Evolutionary conservation across 2,797 vertebrate species (phyloP), one percentile per base, ranked within the genome.

Genomic region (Miichthys miiuy): DNA sequence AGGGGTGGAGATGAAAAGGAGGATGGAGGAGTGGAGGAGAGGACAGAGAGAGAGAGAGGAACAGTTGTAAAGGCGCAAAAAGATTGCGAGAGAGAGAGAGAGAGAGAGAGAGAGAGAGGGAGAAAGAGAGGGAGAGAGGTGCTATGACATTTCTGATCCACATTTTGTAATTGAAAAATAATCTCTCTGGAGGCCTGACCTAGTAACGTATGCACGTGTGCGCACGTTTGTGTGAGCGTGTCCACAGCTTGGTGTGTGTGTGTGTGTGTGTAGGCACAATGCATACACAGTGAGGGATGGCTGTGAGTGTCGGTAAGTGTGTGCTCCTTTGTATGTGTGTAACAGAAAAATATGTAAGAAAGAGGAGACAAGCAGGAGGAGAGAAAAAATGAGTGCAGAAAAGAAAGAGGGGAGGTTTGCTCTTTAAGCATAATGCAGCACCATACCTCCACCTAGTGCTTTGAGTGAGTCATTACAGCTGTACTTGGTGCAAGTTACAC

Each of bases 161-260:
- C 86, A 75, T 88, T 94, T 93, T 93, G 81, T 91, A 93, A 94
- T 92, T 92, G 88, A 94, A 93, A 91, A 85, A 90, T 91, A 88
- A 93, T 91, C 87, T 92, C 93, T 83, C 87, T 30, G 58, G 89
- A 84, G 91, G 85, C 82, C 85, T 92, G 93, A 93, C 92, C 89
- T 50, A 91, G 84, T 88, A 92, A 81, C 34, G 58, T 66, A 41
- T 64, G 78, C 72, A 66, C 34, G 54, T 38, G 72, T 69, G 63
- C 8, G 30, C 48, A 7, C 67, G 78, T 74, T 61, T 44, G 72
- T 72, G 48, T 55, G 76, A 68, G 68, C 16, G 42, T 74, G 56
- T 41, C 75, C 73, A 9, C 23, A 65, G 25, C 64, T 63, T 58
- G 42, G 23, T 79, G 68, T 3, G 25, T 27, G 64, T 60, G 68